A percentile compares a stretch with the other conserved stretches of the same genome.
These are phyloP conservation scores for Collichthys lucidus DNA, from an alignment of 2,113 vertebrate genomes.

Conservation along the genomic window DNA sequence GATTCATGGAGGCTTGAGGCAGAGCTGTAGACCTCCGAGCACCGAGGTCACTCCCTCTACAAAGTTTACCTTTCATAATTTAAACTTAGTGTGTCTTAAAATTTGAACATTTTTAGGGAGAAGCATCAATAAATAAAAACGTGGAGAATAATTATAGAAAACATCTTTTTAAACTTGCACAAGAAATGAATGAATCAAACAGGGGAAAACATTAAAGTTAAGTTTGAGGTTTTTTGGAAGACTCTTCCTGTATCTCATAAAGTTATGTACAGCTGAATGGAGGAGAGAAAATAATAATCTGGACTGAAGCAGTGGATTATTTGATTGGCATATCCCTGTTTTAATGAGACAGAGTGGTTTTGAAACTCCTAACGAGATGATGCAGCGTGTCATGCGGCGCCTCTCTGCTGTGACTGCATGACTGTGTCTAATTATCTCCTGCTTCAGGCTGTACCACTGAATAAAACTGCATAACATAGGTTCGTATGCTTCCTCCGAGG, in stretches of 20 bases:
- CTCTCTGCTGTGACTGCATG: constrained; percentile 27
- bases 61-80: not conserved
- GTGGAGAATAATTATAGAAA: not conserved
- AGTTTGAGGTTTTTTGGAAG: not conserved
- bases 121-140: not conserved
- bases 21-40: not conserved
- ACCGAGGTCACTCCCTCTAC: not conserved
- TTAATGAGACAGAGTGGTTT: not conserved
- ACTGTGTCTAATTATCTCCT: constrained; percentile 49
- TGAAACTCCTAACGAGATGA: constrained; percentile 26
- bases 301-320: not conserved
- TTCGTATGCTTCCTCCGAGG: not conserved
- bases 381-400: not conserved
- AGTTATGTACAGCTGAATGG: not conserved
- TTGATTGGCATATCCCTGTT: not conserved
- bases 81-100: not conserved
- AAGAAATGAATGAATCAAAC: not conserved
- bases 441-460: constrained; percentile 37
- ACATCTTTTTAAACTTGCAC: not conserved
- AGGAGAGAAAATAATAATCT: not conserved
- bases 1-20: not conserved
- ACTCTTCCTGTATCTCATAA: not conserved
- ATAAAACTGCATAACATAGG: constrained; percentile 21
- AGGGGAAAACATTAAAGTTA: not conserved
- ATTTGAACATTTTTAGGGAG: not conserved